These are phyloP conservation scores for Cephus cinctus DNA, from an alignment of 1,140 invertebrate species.

Conservation along the genomic window DNA sequence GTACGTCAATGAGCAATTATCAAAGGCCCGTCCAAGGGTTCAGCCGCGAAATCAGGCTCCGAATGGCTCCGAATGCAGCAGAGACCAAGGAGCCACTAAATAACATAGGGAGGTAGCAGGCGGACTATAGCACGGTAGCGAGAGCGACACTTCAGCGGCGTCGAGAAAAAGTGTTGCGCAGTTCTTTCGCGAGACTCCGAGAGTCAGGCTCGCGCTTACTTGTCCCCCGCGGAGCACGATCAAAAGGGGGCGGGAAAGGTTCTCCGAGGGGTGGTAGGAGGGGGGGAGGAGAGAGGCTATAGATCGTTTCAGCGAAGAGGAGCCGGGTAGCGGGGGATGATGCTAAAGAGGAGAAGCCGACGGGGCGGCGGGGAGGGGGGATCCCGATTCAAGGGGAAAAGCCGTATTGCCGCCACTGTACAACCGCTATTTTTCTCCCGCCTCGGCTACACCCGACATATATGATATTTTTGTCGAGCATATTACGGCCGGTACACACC, in stretches of 20 bases:
- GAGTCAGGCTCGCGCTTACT: constrained; percentile 30
- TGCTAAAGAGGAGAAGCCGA: constrained; percentile 15
- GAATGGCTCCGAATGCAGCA: not conserved
- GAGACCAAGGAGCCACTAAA: constrained; percentile 1
- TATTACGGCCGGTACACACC: constrained; percentile 3
- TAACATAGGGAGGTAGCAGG: not conserved
- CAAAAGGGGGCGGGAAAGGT: constrained; percentile 35
- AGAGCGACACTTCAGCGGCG: not conserved
- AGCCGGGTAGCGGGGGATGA: constrained; percentile 16
- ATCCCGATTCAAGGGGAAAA: constrained; percentile 16
- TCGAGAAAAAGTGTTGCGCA: constrained; percentile 27
- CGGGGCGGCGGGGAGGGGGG: constrained; percentile 2
- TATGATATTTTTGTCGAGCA: constrained; percentile 16
- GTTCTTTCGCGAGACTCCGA: constrained; percentile 33
- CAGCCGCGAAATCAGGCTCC: not conserved
- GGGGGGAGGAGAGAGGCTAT: constrained; percentile 17
- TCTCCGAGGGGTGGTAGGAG: constrained; percentile 33
- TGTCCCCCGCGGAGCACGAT: constrained; percentile 21
- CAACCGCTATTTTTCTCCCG: constrained; percentile 30
- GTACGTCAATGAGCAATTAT: not conserved
- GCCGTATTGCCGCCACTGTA: too few species aligned
- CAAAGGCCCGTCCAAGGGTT: not conserved
- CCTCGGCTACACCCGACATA: constrained; percentile 16
- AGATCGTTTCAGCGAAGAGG: not conserved
- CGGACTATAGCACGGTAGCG: not conserved